Evolutionary conservation across 2,888 invertebrate species (phyloP).

Genomic region (Ellobium chinense): DNA sequence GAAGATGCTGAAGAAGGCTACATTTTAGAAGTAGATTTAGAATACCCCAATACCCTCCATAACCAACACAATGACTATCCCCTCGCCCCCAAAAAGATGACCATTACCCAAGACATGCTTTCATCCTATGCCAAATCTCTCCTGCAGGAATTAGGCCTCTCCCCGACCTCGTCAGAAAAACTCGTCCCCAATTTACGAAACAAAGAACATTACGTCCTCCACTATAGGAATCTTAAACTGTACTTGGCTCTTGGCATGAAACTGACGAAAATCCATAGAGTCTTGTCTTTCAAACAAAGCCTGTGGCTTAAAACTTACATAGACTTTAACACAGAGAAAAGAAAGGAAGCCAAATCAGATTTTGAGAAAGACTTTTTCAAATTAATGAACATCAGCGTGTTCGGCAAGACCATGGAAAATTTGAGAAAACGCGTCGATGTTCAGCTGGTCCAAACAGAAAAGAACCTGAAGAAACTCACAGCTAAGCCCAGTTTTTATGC

Average conservation of each 20-base stretch:
- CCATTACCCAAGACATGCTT: conserved; percentile 42
- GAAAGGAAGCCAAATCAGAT: conserved; percentile 63
- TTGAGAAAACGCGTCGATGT: neutral
- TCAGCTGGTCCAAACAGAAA: neutral
- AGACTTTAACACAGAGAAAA: conserved; percentile 57
- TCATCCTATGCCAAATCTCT: neutral
- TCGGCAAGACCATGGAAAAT: conserved; percentile 18
- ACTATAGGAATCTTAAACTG: conserved; percentile 71
- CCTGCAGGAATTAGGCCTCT: neutral
- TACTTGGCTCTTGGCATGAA: conserved; percentile 58
- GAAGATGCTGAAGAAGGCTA: conserved; percentile 55
- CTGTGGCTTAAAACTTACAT: conserved; percentile 74
- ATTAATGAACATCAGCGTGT: conserved; percentile 10
- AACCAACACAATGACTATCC: conserved; percentile 72
- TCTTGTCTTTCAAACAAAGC: conserved; percentile 65
- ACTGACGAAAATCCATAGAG: conserved; percentile 62
- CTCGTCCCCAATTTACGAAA: neutral
- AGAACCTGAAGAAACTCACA: neutral
- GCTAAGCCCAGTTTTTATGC: neutral
- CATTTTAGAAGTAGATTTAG: conserved; percentile 79
- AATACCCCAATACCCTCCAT: conserved; percentile 77
- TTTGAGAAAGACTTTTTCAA: conserved; percentile 72
- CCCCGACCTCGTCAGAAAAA: neutral
- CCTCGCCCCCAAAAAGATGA: conserved; percentile 57
- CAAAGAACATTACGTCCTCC: conserved; percentile 54